These are phyloP conservation scores for Atherinomorus stipes DNA, from an alignment of 2,113 vertebrate genomes.

Conservation along the genomic window DNA sequence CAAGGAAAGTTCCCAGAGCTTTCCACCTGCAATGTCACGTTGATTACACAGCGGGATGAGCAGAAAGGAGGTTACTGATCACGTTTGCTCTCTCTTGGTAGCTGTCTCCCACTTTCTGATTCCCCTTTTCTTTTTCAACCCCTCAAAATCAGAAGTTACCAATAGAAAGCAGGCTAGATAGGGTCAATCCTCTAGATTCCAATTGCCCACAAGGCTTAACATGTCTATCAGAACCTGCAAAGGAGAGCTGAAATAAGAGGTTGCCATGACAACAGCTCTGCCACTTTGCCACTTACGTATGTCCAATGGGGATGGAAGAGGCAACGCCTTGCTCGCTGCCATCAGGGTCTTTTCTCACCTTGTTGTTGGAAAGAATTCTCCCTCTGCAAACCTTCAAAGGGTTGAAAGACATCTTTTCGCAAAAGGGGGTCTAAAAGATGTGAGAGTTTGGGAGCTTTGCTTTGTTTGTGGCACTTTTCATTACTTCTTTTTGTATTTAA, in stretches of 20 bases:
- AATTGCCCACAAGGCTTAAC: constrained; percentile 65
- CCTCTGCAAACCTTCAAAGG: constrained; percentile 31
- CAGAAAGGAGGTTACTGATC: constrained; percentile 59
- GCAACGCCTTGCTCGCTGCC: constrained; percentile 15
- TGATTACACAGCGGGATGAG: constrained; percentile 67
- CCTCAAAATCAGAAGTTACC: constrained; percentile 29
- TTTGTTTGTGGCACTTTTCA: not conserved
- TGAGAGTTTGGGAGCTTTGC: constrained; percentile 9
- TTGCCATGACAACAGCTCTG: constrained; percentile 69
- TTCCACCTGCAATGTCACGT: constrained; percentile 73
- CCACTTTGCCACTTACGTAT: constrained; percentile 50
- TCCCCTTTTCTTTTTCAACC: not conserved
- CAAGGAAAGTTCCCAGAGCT: constrained; percentile 61
- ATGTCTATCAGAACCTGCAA: constrained; percentile 57
- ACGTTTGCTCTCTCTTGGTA: constrained; percentile 42
- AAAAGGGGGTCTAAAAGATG: constrained; percentile 1
- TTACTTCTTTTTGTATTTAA: not conserved
- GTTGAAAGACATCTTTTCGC: constrained; percentile 22
- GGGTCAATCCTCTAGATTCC: constrained; percentile 68
- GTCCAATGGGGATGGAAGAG: constrained; percentile 20
- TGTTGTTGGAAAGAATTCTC: constrained; percentile 19
- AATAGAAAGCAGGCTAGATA: constrained; percentile 33
- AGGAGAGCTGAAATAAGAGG: constrained; percentile 47
- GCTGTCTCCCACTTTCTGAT: constrained; percentile 11
- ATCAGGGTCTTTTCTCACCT: constrained; percentile 57